These are phyloP conservation scores for Sparus aurata DNA, from an alignment of 2,797 vertebrate genomes.

Conservation along the genomic window DNA sequence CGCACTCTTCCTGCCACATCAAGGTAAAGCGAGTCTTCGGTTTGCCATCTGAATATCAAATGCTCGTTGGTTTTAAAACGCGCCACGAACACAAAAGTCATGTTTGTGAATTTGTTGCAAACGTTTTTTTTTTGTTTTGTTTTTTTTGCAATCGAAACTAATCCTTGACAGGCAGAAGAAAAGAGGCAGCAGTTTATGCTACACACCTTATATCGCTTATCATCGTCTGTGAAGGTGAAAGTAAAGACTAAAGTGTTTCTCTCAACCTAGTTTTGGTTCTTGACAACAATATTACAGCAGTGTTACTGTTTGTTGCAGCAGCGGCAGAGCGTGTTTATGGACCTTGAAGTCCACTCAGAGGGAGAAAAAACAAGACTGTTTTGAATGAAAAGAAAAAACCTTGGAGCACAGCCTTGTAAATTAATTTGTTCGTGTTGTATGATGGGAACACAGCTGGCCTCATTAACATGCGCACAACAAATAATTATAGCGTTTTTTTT, in stretches of 20 bases:
- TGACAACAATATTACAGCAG: constrained; percentile 78
- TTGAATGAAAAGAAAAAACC: constrained; percentile 86
- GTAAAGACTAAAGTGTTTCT: constrained; percentile 47
- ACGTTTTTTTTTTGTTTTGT: constrained; percentile 55
- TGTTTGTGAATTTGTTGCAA: constrained; percentile 59
- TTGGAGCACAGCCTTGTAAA: constrained; percentile 96
- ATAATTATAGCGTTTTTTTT: constrained; percentile 98
- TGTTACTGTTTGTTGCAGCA: constrained; percentile 83
- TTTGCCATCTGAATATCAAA: constrained; percentile 79
- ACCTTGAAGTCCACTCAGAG: constrained; percentile 85
- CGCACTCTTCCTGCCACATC: constrained; percentile 71
- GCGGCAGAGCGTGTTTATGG: constrained; percentile 76
- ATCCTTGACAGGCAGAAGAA: constrained; percentile 57
- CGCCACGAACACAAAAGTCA: constrained; percentile 56
- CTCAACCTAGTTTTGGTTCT: constrained; percentile 75
- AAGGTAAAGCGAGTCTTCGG: constrained; percentile 74
- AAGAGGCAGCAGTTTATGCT: constrained; percentile 34
- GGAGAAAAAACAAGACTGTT: constrained; percentile 79
- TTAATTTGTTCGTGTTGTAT: constrained; percentile 99
- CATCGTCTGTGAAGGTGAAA: constrained; percentile 68
- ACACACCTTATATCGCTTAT: constrained; percentile 41
- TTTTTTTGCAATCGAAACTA: constrained; percentile 51
- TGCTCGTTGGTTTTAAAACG: constrained; percentile 67
- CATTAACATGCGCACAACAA: constrained; percentile 99
- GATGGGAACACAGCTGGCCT: constrained; percentile 99